Evolutionary conservation across 2,113 vertebrate species (phyloP).

Genomic region (Laterallus jamaicensis): DNA sequence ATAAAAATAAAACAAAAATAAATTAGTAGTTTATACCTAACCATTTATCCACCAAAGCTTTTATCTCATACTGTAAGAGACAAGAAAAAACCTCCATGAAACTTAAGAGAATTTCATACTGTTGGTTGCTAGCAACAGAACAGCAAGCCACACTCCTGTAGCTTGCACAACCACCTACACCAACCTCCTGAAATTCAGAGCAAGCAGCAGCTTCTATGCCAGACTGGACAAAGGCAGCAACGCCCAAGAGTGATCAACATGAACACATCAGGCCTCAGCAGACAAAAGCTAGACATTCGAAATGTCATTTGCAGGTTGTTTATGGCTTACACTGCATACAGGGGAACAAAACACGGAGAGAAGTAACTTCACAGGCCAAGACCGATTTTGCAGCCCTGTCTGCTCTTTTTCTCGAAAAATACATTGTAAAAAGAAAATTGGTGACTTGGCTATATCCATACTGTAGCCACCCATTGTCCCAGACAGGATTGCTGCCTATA

Average conservation of each 20-base stretch:
- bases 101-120: constrained; percentile 13
- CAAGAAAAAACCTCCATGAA: neutral
- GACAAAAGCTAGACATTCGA: neutral
- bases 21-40: neutral
- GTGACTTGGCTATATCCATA: neutral
- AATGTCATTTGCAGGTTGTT: neutral
- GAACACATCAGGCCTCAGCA: neutral
- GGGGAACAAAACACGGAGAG: neutral
- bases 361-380: neutral
- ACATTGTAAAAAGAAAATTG: neutral
- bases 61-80: neutral
- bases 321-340: neutral
- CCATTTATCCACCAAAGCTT: neutral
- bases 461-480: neutral
- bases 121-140: constrained; percentile 40
- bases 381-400: neutral
- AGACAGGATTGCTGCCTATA: neutral
- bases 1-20: constrained; percentile 16
- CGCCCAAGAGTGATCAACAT: neutral
- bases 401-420: neutral
- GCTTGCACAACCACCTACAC: constrained; percentile 20
- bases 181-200: neutral
- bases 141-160: neutral
- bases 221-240: neutral
- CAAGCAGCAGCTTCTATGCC: neutral